Evolutionary conservation across 2,888 invertebrate genomes (phyloP).

Genomic region (Nemapogon koenigi): DNA sequence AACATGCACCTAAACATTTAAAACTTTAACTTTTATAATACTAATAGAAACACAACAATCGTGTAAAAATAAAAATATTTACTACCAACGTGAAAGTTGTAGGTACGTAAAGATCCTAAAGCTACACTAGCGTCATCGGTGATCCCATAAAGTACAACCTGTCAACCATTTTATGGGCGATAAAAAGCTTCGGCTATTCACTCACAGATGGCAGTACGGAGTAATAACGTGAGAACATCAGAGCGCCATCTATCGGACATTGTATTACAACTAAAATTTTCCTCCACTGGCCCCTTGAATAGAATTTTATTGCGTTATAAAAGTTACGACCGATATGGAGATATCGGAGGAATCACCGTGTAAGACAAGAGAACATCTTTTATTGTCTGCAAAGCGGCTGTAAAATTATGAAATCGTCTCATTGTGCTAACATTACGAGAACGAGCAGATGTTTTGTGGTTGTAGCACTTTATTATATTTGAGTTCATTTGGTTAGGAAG

Average conservation of each 20-base stretch:
- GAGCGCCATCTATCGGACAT: neutral
- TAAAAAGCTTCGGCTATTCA: slow-evolving; percentile 45
- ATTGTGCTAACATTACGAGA: slow-evolving; percentile 53
- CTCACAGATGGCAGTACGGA: slow-evolving; percentile 50
- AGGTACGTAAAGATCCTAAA: too few species aligned
- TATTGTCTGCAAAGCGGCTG: slow-evolving; percentile 67
- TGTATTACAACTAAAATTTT: too few species aligned
- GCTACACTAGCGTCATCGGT: slow-evolving; percentile 58
- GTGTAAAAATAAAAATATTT: too few species aligned
- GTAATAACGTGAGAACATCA: neutral
- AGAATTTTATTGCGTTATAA: slow-evolving; percentile 62
- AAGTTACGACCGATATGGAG: slow-evolving; percentile 61
- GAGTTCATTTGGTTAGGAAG: too few species aligned
- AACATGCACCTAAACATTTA: too few species aligned
- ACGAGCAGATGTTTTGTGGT: slow-evolving; percentile 60
- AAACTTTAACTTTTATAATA: too few species aligned
- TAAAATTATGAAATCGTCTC: slow-evolving; percentile 63
- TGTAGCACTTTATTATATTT: slow-evolving; percentile 49
- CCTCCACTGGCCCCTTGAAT: too few species aligned
- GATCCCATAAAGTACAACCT: too few species aligned
- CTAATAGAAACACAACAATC: too few species aligned
- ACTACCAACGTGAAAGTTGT: too few species aligned
- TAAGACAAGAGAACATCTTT: slow-evolving; percentile 61
- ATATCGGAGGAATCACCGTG: slow-evolving; percentile 57
- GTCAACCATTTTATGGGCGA: slow-evolving; percentile 47